Base-by-base conservation (phyloP, 2,797 vertebrate species). In the Hapalemur alaotrensis region DNA sequence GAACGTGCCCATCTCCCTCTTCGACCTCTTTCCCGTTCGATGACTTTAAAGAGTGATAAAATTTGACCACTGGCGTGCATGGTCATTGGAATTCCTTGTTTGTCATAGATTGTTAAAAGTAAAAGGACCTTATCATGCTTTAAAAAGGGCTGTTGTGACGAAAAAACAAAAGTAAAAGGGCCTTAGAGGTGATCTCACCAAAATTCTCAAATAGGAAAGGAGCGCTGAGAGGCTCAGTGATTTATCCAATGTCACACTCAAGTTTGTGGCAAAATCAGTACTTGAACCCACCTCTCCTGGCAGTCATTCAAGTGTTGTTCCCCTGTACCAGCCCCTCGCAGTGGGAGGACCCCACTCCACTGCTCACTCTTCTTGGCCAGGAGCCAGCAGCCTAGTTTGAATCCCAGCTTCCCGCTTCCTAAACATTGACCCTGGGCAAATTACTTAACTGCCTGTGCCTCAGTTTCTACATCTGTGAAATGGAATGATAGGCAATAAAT, bases 291-390 rank as follows among this genome's bases (percentile, higher is more conserved):
- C 20, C 22, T 25, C n/a, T 94, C 57, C 78, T 41, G 89, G 46
- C 32, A 28, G 14, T 13, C 48, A 32, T 32, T 65, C 38, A 22
- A 43, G 79, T 3, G 70, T 46, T 2, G 5, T 32, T 41, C 14
- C 65, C 50, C 14, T 67, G 0, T 1, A 3, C 23, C 25, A 23
- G n/a, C n/a, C 41, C 65, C 9, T 83, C 72, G 11, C 30, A 2
- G n/a, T 2, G 10, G 12, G 2, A 2, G 28, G n/a, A 17, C 9
- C 1, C 7, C 13, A 0, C 32, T 43, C 28, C 4, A 0, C 50
- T 89, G 59, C 69, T 46, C 35, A 22, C 1, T 48, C 23, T 69
- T 50, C 65, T 84, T 61, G 9, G 1, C 57, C 52, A 1, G 59
- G 54, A 67, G 20, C 48, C 30, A 4, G 50, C 52, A 73, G 30